phyloP scores from a whole-genome alignment of 2,888 invertebrate species.

The Exephanes ischioxanthus region DNA sequence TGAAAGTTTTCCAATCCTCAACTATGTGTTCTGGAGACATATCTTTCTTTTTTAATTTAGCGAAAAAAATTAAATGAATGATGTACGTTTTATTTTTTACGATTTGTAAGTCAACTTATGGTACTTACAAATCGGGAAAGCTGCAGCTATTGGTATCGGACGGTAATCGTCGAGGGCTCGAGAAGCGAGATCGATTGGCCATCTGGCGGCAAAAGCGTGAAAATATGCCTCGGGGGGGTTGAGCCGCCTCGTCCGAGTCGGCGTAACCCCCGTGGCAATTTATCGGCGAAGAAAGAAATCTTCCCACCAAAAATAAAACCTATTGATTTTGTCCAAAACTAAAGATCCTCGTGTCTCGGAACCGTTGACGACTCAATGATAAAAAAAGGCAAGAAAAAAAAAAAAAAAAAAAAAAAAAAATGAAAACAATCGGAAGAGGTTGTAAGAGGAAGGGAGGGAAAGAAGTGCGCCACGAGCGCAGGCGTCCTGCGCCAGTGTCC shows the following conservation, averaged over 20 bases:
- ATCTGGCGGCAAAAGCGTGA: slow-evolving; percentile 46
- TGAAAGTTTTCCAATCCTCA: too few species aligned
- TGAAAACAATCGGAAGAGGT: background rate
- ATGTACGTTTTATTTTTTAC: too few species aligned
- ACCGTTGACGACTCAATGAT: background rate
- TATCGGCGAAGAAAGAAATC: slow-evolving; percentile 46
- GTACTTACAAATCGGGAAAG: too few species aligned
- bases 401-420: background rate
- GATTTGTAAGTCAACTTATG: too few species aligned
- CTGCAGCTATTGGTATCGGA: too few species aligned
- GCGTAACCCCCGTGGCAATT: slow-evolving; percentile 21
- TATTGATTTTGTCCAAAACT: background rate
- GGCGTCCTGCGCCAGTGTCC: slow-evolving; percentile 50
- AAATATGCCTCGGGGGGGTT: background rate
- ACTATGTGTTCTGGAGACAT: too few species aligned
- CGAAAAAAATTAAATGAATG: too few species aligned
- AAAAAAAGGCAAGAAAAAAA: background rate
- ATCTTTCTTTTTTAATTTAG: too few species aligned
- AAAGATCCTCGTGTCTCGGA: background rate
- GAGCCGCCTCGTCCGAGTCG: background rate
- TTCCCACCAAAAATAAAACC: background rate
- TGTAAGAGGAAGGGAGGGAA: background rate
- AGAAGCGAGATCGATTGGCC: slow-evolving; percentile 24
- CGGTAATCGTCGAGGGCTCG: background rate
- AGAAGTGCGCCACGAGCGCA: background rate